Percentiles rank a stretch among this genome's conserved stretches.
phyloP scores from a whole-genome alignment of 2,113 vertebrate species.

The Chloropsis cyanopogon region DNA sequence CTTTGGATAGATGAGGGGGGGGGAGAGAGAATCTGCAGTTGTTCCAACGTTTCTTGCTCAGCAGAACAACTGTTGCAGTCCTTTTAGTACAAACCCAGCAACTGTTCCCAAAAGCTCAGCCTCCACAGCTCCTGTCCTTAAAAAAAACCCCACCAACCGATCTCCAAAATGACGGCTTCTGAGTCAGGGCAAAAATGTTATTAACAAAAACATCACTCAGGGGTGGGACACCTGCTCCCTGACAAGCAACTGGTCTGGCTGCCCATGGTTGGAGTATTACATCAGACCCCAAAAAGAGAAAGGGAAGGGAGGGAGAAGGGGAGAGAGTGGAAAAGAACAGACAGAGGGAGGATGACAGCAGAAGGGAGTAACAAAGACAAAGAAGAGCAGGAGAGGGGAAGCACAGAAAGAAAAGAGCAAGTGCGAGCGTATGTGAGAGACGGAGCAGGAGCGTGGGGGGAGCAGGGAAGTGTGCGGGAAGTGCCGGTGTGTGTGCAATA shows the following conservation, averaged over 20 bases:
- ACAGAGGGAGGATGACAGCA: slow-evolving; percentile 4
- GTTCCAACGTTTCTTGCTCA: slow-evolving; percentile 78
- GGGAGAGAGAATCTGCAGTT: slow-evolving; percentile 77
- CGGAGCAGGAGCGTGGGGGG: background rate
- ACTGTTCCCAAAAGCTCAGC: slow-evolving; percentile 81
- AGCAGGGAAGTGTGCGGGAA: slow-evolving; percentile 10
- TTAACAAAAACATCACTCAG: slow-evolving; percentile 72
- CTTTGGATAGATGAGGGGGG: slow-evolving; percentile 48
- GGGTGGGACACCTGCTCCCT: slow-evolving; percentile 87
- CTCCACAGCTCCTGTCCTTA: slow-evolving; percentile 70
- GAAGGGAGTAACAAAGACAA: slow-evolving; percentile 39
- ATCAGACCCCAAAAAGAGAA: slow-evolving; percentile 71
- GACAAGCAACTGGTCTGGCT: slow-evolving; percentile 85
- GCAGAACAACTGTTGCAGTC: slow-evolving; percentile 84
- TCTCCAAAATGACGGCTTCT: slow-evolving; percentile 76
- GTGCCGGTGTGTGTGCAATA: background rate
- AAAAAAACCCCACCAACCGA: slow-evolving; percentile 52
- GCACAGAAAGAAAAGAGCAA: slow-evolving; percentile 44
- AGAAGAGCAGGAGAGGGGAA: slow-evolving; percentile 22
- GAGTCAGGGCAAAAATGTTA: slow-evolving; percentile 85
- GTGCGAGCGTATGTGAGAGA: slow-evolving; percentile 53
- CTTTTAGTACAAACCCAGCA: slow-evolving; percentile 81
- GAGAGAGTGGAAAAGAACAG: slow-evolving; percentile 45
- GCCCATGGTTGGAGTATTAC: slow-evolving; percentile 74
- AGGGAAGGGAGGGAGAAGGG: slow-evolving; percentile 38